Evolutionary conservation across 2,113 vertebrate species (phyloP).

Genomic region (Taurulus bubalis): DNA sequence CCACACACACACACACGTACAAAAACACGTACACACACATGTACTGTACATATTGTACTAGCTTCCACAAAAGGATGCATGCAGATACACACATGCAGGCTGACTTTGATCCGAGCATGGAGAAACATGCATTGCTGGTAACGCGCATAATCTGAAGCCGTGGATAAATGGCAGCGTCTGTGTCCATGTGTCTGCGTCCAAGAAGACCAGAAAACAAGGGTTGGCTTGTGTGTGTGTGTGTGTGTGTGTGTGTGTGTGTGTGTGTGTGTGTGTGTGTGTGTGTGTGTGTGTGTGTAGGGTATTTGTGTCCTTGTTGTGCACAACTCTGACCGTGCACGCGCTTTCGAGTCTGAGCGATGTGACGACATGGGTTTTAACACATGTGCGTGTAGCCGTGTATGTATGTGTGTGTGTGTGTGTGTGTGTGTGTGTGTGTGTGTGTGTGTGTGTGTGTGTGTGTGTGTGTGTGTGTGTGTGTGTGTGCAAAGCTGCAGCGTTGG

Average conservation of each 20-base stretch:
- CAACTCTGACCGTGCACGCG: neutral
- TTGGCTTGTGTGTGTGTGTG: conserved; percentile 1
- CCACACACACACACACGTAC: neutral
- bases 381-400: conserved; percentile 3
- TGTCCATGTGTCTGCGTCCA: neutral
- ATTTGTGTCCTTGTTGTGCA: neutral
- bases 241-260: neutral
- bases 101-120: neutral
- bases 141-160: conserved; percentile 1
- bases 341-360: conserved; percentile 33
- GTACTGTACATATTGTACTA: neutral
- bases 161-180: neutral
- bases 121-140: neutral
- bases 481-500: conserved; percentile 45
- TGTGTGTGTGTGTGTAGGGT: neutral
- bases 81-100: neutral
- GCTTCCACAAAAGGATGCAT: neutral
- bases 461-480: conserved; percentile 9
- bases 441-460: conserved; percentile 3
- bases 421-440: conserved; percentile 15
- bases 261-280: conserved; percentile 8
- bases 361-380: conserved; percentile 31
- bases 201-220: neutral
- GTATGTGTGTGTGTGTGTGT: neutral
- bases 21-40: neutral